Evolutionary conservation across 1,140 invertebrate species (phyloP), one percentile per base, ranked within the genome.

Genomic region (Muscidifurax raptorellus): DNA sequence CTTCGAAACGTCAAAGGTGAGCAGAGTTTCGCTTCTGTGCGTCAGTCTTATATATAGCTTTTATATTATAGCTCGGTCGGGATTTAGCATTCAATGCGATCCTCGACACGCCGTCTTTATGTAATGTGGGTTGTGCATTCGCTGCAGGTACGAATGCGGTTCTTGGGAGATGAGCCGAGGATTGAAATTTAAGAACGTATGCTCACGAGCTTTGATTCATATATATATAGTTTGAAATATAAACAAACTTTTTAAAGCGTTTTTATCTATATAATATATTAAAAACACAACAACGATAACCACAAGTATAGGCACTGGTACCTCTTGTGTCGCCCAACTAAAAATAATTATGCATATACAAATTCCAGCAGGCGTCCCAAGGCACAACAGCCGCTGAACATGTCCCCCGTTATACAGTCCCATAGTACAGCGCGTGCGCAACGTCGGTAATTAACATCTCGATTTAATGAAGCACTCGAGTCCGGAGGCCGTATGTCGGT

Each of bases 401-500:
- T 40, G 10, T 10, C 36, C 36, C 7, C 9, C 36, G 36, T 40
- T 10, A 40, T 10, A 40, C 10, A 36, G 32, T 36, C 32, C 32
- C 32, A 0, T 4, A 36, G 32, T 7, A 7, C 9, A 40, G 36
- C 36, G 36, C 36, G 36, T 40, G 67, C 77, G 47, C 52, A 25
- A 79, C 84, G 83, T 78, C 87, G 82, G 86, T 88, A 92, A 93
- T 93, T 92, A 93, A 89, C 89, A 91, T 90, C 88, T 90, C 89
- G 89, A 90, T 91, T 90, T 90, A 91, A 92, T 91, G 88, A 90
- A 91, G 84, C 86, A 82, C 90, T 92, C 80, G 84, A 92, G 88
- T 83, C 44, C 80, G 64, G 2, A 6, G 87, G 86, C 92, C 91
- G 91, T 93, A 93, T 93, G 92, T 92, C 90, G 90, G 87, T 77